phyloP scores from a whole-genome alignment of 2,888 invertebrate species.

The Nomada ferruginata region DNA sequence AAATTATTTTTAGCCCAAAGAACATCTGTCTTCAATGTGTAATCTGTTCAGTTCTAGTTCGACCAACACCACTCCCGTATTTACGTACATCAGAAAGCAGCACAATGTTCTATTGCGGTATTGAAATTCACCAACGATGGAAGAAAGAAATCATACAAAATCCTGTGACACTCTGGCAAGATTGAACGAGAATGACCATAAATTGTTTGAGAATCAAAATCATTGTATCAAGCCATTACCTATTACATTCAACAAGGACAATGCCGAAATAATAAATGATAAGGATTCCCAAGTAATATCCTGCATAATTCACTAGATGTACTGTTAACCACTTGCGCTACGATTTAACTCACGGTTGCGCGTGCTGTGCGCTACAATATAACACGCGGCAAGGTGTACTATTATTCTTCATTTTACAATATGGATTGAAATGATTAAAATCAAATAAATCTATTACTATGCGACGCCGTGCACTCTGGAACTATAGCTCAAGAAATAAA shows the following conservation, averaged over 20 bases:
- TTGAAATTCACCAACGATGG: slow-evolving; percentile 63
- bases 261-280: slow-evolving; percentile 33
- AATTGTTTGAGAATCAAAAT: slow-evolving; percentile 55
- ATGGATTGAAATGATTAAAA: too few relatives aligned
- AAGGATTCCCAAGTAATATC: slow-evolving; percentile 50
- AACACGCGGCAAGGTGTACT: too few relatives aligned
- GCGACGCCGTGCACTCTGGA: too few relatives aligned
- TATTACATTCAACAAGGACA: slow-evolving; percentile 54
- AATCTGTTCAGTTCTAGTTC: slow-evolving; percentile 66
- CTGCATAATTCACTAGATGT: background rate
- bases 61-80: slow-evolving; percentile 69
- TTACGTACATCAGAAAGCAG: slow-evolving; percentile 71
- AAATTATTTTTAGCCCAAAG: background rate
- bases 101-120: slow-evolving; percentile 65
- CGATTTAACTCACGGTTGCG: too few relatives aligned
- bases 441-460: too few relatives aligned
- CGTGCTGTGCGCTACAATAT: too few relatives aligned
- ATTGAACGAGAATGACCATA: slow-evolving; percentile 48
- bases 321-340: too few relatives aligned
- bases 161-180: slow-evolving; percentile 56
- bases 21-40: background rate
- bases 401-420: too few relatives aligned
- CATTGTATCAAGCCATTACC: slow-evolving; percentile 61
- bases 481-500: too few relatives aligned
- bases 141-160: slow-evolving; percentile 60